phyloP scores from a whole-genome alignment of 2,113 vertebrate species.

The Vidua macroura region DNA sequence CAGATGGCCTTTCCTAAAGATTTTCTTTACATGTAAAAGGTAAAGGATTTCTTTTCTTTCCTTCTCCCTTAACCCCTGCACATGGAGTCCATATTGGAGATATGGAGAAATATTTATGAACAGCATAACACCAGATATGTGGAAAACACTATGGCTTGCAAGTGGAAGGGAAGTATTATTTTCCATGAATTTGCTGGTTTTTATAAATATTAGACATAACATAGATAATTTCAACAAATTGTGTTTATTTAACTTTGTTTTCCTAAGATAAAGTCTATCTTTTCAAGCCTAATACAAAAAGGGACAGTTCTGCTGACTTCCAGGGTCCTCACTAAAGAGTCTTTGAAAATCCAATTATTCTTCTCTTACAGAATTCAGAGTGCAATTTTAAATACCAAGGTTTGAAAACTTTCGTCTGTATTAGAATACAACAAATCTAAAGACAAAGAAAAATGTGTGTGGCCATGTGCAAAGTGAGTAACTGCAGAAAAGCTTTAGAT shows the following conservation, averaged over 20 bases:
- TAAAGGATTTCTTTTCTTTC: background rate
- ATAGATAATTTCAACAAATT: background rate
- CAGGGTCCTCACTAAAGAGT: background rate
- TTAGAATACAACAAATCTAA: background rate
- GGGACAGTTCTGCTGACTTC: background rate
- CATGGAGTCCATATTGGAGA: background rate
- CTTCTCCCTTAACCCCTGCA: background rate
- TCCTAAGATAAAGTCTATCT: background rate
- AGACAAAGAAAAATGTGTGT: background rate
- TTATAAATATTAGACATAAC: background rate
- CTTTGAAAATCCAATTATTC: background rate
- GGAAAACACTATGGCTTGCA: background rate
- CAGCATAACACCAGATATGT: background rate
- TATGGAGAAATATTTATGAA: background rate
- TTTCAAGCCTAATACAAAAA: background rate
- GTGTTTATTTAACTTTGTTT: background rate
- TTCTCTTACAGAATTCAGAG: background rate
- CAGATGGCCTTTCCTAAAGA: background rate
- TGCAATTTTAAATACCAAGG: background rate
- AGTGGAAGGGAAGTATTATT: background rate
- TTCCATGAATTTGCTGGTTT: background rate
- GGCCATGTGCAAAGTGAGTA: background rate
- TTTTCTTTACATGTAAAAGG: background rate
- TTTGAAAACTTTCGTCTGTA: background rate
- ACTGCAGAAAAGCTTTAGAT: background rate